Evolutionary conservation across 2,888 invertebrate genomes (phyloP).

Genomic region (Lasioglossum calceatum): DNA sequence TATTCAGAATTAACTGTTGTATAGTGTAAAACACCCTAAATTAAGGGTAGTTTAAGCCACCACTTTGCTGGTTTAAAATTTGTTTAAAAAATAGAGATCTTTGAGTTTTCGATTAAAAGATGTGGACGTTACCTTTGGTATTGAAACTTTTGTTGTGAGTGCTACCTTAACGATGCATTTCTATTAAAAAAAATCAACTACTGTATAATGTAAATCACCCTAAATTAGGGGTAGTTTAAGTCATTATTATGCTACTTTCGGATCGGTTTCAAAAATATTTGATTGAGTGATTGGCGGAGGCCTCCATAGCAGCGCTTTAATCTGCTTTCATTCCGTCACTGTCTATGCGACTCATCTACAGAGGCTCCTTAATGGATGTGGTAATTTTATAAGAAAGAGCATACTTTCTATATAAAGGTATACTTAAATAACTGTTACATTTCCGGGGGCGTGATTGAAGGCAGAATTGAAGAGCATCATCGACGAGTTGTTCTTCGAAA

Average conservation of each 20-base stretch:
- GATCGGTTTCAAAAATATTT: not conserved
- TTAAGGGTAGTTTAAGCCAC: no score
- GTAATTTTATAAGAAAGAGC: not conserved
- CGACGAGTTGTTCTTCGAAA: not conserved
- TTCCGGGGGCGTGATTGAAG: not conserved
- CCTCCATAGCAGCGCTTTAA: not conserved
- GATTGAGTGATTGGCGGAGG: not conserved
- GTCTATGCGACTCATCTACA: no score
- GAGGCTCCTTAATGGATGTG: not conserved
- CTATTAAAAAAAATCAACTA: not conserved
- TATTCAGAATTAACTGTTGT: not conserved
- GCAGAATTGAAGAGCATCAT: not conserved
- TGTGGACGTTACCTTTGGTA: no score
- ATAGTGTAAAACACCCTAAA: not conserved
- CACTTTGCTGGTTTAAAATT: no score
- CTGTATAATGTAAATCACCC: not conserved
- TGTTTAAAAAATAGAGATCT: no score
- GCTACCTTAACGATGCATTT: not conserved
- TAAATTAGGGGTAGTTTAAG: not conserved
- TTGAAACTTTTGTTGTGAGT: no score
- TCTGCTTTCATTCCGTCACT: not conserved
- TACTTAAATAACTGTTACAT: not conserved
- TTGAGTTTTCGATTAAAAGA: no score
- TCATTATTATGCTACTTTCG: not conserved
- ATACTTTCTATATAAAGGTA: not conserved